Conservation (phyloP, 2,797 vertebrate genomes). For the Epinephelus malabaricus region DNA sequence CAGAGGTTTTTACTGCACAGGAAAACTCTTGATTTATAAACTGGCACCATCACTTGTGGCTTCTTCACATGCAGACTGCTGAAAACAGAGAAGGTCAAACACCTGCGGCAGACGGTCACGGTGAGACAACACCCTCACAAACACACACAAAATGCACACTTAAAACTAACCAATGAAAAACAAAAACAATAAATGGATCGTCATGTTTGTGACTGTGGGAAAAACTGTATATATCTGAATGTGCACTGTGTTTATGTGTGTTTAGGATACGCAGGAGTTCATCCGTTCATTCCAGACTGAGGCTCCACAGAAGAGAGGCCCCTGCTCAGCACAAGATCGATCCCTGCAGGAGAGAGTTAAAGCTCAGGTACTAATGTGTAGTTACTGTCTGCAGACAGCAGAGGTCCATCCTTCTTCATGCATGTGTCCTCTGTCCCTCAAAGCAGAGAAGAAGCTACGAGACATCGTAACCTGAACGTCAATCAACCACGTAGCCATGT, state of each 20-base stretch:
- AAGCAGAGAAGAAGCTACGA: conserved; percentile 93
- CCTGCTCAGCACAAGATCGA: conserved; percentile 91
- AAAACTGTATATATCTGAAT: conserved; percentile 3
- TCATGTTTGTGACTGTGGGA: background rate
- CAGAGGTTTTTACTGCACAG: too few species aligned
- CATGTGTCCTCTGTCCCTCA: conserved; percentile 52
- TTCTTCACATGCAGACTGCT: conserved; percentile 52
- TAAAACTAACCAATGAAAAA: background rate
- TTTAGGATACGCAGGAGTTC: conserved; percentile 94
- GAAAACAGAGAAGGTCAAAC: conserved; percentile 93
- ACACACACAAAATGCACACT: background rate
- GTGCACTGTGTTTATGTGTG: conserved; percentile 12
- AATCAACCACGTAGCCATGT: background rate
- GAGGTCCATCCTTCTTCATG: conserved; percentile 31
- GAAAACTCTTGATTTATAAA: too few species aligned
- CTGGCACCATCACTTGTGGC: too few species aligned
- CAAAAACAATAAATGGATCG: background rate
- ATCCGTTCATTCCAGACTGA: conserved; percentile 92
- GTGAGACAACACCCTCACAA: conserved; percentile 75
- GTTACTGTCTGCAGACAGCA: conserved; percentile 31
- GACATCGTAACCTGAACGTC: conserved; percentile 89
- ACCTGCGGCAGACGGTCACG: conserved; percentile 92
- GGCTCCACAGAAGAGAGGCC: conserved; percentile 85
- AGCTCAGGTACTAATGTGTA: conserved; percentile 88
- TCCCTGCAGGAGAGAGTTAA: conserved; percentile 93